Percentiles rank a stretch among this genome's conserved stretches.
Evolutionary conservation across 2,888 invertebrate species (phyloP).

Genomic region (Danaus chrysippus): DNA sequence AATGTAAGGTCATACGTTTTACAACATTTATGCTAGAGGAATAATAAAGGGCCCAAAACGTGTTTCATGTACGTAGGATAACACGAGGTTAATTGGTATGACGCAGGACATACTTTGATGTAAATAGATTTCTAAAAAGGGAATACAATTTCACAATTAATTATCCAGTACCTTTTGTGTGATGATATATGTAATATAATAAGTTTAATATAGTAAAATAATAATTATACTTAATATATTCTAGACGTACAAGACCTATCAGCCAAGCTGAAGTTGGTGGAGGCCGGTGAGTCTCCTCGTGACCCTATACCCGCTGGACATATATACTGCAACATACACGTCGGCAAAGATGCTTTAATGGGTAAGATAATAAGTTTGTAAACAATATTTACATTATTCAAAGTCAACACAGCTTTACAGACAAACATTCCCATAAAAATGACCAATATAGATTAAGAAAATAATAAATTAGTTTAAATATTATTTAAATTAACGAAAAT

Average conservation of each 20-base stretch:
- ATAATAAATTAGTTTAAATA: not conserved
- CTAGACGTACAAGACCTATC: slow-evolving; percentile 86
- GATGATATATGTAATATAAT: no score
- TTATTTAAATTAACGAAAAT: not conserved
- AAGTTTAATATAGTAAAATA: no score
- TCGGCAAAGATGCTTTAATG: slow-evolving; percentile 62
- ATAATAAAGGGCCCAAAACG: not conserved
- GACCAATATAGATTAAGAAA: no score
- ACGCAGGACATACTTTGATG: not conserved
- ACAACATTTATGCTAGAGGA: not conserved
- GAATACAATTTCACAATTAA: no score
- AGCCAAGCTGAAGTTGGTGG: slow-evolving; percentile 83
- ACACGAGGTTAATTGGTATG: not conserved
- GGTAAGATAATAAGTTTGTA: slow-evolving; percentile 40
- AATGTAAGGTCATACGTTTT: not conserved
- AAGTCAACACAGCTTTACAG: no score
- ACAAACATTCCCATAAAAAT: no score
- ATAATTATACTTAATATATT: not conserved
- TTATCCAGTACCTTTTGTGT: no score
- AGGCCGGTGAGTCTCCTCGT: slow-evolving; percentile 57
- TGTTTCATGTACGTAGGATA: not conserved
- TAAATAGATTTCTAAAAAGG: no score
- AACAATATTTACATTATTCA: not conserved
- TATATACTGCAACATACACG: slow-evolving; percentile 72
- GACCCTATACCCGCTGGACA: slow-evolving; percentile 65